Evolutionary conservation across 35 echinoderm and acorn worm species (phyloP).

Genomic region (Anneissia japonica): DNA sequence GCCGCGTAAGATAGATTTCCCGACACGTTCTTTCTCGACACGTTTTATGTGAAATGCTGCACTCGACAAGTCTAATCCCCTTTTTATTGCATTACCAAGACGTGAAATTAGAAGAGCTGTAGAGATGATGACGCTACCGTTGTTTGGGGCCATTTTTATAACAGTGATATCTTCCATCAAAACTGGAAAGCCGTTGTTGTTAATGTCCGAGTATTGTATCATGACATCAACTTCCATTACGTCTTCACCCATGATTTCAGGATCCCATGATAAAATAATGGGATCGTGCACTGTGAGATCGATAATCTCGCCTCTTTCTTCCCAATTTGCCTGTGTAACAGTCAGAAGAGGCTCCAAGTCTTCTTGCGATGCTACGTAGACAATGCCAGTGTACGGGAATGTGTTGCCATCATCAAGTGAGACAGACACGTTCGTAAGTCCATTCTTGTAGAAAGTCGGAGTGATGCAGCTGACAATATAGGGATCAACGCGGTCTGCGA

Average conservation of each 20-base stretch:
- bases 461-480: constrained; percentile 42
- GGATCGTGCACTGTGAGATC: constrained; percentile 14
- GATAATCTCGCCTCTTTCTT: constrained; percentile 4
- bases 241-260: neutral
- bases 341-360: neutral
- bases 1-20: too few relatives aligned
- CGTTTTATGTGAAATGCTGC: constrained; percentile 7
- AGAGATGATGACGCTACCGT: neutral
- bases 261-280: constrained; percentile 25
- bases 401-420: constrained; percentile 42
- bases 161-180: constrained; percentile 5
- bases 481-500: neutral
- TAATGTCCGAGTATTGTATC: neutral
- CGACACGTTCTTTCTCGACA: too few relatives aligned
- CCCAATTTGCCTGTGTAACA: constrained; percentile 13
- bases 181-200: neutral
- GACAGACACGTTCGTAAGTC: constrained; percentile 23
- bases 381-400: constrained; percentile 39
- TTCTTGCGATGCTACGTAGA: constrained; percentile 48
- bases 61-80: neutral
- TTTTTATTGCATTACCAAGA: neutral
- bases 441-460: constrained; percentile 22
- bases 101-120: neutral
- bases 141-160: constrained; percentile 2
- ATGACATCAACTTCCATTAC: constrained; percentile 6